These are phyloP conservation scores for Cranoglanis bouderius DNA, from an alignment of 2,113 vertebrate genomes.

Conservation along the genomic window DNA sequence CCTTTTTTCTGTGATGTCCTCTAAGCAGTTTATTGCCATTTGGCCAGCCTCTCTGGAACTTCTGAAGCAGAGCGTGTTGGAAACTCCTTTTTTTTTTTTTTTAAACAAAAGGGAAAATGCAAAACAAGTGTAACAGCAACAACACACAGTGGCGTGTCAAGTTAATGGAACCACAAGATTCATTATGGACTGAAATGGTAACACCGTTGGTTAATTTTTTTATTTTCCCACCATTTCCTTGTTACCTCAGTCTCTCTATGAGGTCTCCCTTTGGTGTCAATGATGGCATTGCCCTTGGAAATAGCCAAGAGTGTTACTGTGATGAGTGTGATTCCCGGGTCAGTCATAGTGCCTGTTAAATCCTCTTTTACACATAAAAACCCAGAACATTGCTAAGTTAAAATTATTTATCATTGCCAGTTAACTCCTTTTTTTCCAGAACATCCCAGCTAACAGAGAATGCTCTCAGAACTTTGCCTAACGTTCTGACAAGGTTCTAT, in stretches of 20 bases:
- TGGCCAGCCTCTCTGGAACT: conserved; percentile 72
- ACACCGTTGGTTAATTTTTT: background rate
- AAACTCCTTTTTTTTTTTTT: conserved; percentile 64
- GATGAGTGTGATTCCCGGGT: background rate
- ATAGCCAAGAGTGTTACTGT: background rate
- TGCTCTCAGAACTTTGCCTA: too few relatives aligned
- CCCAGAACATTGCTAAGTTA: background rate
- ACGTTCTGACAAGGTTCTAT: too few relatives aligned
- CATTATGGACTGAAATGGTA: background rate
- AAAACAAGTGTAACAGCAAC: conserved; percentile 63
- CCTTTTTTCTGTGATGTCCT: conserved; percentile 66
- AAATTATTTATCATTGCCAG: background rate
- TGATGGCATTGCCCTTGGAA: conserved; percentile 19
- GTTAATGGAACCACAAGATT: conserved; percentile 18
- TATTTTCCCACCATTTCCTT: background rate
- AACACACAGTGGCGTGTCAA: conserved; percentile 37
- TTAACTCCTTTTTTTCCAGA: background rate
- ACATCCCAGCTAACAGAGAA: too few relatives aligned
- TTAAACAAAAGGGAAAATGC: conserved; percentile 50
- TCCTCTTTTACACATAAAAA: background rate
- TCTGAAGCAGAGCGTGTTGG: conserved; percentile 67
- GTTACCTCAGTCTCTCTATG: conserved; percentile 54
- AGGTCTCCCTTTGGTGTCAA: too few relatives aligned
- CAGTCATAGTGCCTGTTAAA: conserved; percentile 31
- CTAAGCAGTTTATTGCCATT: conserved; percentile 68